A percentile compares a stretch with the other conserved stretches of the same genome.
These are phyloP conservation scores for Cuculus canorus DNA, from an alignment of 2,797 vertebrate genomes.

Conservation along the genomic window DNA sequence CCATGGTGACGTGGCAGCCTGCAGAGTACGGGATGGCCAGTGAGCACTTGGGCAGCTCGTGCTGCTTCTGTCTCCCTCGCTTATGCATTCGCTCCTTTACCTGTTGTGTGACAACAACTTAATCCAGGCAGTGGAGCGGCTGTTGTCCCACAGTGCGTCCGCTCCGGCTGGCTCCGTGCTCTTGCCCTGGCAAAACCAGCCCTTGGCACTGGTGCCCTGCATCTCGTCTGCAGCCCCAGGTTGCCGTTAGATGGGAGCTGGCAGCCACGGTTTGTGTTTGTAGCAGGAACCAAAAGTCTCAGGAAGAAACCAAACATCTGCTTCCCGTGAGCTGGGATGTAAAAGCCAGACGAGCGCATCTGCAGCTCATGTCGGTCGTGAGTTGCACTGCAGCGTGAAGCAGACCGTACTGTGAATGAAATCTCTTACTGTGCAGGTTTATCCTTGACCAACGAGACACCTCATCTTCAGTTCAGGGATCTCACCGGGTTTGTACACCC, in stretches of 20 bases:
- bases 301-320: conserved; percentile 11
- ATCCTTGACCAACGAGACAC: not conserved
- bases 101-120: not conserved
- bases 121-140: not conserved
- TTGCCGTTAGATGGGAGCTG: not conserved
- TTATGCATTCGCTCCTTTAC: not conserved
- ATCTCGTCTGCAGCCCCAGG: not conserved
- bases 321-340: not conserved
- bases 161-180: not conserved
- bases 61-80: not conserved
- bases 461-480: conserved; percentile 23
- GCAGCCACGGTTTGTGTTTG: not conserved
- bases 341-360: not conserved
- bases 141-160: not conserved
- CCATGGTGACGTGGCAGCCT: not conserved
- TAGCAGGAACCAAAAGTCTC: conserved; percentile 29
- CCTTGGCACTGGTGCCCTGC: not conserved
- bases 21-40: not conserved
- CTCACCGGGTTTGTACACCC: not conserved
- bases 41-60: not conserved
- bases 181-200: not conserved
- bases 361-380: not conserved
- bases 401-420: conserved; percentile 34
- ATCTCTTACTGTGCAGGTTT: not conserved
- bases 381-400: not conserved